Evolutionary conservation across 2,888 invertebrate species (phyloP), one percentile per base, ranked within the genome.

Genomic region (Ornithoptera priamus): DNA sequence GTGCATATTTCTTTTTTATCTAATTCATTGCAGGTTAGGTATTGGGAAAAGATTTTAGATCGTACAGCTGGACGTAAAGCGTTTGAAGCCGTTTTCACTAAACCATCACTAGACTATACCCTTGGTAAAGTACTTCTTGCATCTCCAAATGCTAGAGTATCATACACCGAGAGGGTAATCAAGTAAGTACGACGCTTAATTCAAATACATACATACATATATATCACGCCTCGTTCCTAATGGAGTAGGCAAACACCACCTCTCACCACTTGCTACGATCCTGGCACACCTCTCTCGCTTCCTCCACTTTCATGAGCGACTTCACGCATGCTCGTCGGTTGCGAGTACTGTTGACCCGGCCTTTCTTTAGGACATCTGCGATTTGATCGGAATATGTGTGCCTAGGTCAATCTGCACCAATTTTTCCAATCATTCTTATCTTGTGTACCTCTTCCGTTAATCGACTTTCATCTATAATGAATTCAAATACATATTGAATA

Each of bases 21-120:
- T 60, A 36, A 60, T 18, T 60, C 5, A 94, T 59, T 95, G 73
- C 94, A 96, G 89, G 93, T 97, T 30, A 96, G 95, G 77, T 98
- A 97, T 80, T 96, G 98, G 95, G 97, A 97, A 82, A 95, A 95
- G 78, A 94, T 97, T 74, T 85, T 98, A 30, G 97, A 98, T 67
- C 96, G 96, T 72, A 94, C 96, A 0, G 94, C 96, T 0, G 98
- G 97, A 0, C 94, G 96, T 73, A 94, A 95, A 77, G 98, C 98
- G 0, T 94, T 98, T 79, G 96, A 97, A 78, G 94, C 94, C 70
- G 97, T 98, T 79, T 98, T 98, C 80, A 94, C 93, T 4, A 93
- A 94, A 0, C 90, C 94, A 2, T 94, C 94, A 0, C 15, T 12
- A 15, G 93, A 93, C 39, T 94, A 94, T 77, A 95, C 95, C 72